Base-by-base conservation (phyloP, 2,113 vertebrate genomes). In the Silurus asotus region DNA sequence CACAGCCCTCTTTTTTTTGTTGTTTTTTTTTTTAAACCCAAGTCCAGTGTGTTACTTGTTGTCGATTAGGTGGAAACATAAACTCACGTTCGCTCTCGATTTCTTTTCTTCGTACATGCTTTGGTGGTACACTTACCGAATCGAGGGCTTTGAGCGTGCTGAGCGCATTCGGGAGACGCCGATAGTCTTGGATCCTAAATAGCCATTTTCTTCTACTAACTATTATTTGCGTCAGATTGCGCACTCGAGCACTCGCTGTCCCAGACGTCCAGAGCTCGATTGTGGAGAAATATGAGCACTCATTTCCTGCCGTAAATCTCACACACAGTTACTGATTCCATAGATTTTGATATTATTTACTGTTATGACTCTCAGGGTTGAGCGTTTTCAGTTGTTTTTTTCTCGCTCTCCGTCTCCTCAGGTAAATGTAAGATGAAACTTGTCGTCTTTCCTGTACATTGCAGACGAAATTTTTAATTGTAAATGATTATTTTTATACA, bases 51-150 rank as follows among this genome's bases (percentile, higher is more conserved):
- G 82, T 93, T 93, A 91, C 92, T 90, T 77, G 89, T 90, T 86
- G 61, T 91, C 88, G 93, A 93, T 92, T 77, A 87, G 80, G 88
- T 83, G 88, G 87, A 91, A 88, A 75, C 87, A 91, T 89, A 91
- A 82, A 85, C 88, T 83, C 25, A 88, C 82, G 88, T 81, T 83
- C 65, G n/a, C 90, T 88, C 90, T 90, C 83, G 14, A 78, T 87
- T 69, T 53, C 48, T 91, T 91, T 91, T 90, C 65, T 91, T 82
- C 53, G 59, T 62, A 88, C 81, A 85, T 85, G 70, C 88, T 88
- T 89, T 11, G 61, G 87, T 10, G 8, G 19, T 76, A 49, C 76
- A 64, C 88, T 88, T 80, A 84, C 51, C 84, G 65, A 76, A 86
- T 87, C 86, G 82, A 83, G 58, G 69, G 61, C 85, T 85, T 88